Evolutionary conservation across 2,888 invertebrate species (phyloP).

Genomic region (Neocrepidodera transversa): DNA sequence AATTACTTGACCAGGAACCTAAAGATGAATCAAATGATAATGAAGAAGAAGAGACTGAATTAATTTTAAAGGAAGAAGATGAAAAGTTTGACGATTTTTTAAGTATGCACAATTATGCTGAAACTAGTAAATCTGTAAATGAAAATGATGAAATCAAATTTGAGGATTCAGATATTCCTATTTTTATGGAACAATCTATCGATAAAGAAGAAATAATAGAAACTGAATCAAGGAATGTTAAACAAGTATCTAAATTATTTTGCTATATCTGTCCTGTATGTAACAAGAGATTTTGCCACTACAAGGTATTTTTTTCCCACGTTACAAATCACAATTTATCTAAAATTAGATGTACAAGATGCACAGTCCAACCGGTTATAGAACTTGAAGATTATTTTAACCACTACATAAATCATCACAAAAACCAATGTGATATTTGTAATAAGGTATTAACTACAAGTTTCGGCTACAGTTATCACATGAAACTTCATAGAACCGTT

Average conservation of each 20-base stretch:
- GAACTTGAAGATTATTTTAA: constrained; percentile 10
- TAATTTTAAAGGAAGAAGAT: neutral
- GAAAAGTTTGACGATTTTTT: neutral
- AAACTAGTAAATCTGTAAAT: neutral
- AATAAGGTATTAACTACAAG: constrained; percentile 28
- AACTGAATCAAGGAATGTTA: neutral
- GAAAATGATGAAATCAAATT: no score
- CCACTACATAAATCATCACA: constrained; percentile 28
- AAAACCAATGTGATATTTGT: constrained; percentile 37
- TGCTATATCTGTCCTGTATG: constrained; percentile 15
- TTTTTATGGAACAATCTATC: neutral
- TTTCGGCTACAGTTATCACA: constrained; percentile 21
- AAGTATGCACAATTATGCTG: neutral
- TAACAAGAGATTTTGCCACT: neutral
- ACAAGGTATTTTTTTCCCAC: neutral
- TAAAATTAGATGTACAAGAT: constrained; percentile 12
- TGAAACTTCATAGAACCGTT: constrained; percentile 26
- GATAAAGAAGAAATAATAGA: neutral
- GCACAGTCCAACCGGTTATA: neutral
- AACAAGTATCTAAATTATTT: neutral
- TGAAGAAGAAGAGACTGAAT: neutral
- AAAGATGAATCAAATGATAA: neutral
- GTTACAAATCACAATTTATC: neutral
- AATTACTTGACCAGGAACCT: neutral
- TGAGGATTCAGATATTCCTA: no score